Evolutionary conservation across 2,113 vertebrate genomes (phyloP).

Genomic region (Saguinus midas): DNA sequence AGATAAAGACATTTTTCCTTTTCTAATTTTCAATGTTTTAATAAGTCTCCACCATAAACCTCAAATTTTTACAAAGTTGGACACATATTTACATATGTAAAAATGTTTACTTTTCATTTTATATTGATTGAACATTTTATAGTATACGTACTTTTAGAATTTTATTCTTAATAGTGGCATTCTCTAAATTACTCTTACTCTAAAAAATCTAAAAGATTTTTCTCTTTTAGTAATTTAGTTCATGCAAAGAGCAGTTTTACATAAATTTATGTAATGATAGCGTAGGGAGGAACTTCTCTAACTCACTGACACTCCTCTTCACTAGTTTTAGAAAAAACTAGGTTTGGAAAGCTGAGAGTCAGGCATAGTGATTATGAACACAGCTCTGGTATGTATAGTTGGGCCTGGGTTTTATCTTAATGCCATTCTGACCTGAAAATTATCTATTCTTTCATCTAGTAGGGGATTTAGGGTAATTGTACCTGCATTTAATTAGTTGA

Average conservation of each 20-base stretch:
- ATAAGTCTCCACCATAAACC: background rate
- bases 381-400: background rate
- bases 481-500: background rate
- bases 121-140: background rate
- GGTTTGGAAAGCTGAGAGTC: background rate
- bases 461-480: background rate
- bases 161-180: background rate
- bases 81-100: background rate
- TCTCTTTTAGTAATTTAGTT: background rate
- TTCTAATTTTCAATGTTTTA: background rate
- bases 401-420: background rate
- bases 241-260: background rate
- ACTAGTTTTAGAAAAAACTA: background rate
- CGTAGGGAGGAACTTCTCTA: background rate
- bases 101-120: conserved; percentile 32
- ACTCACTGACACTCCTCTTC: accelerated
- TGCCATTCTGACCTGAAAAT: background rate
- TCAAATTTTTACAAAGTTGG: background rate
- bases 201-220: too few relatives aligned
- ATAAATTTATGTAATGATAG: background rate
- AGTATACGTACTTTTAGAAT: background rate
- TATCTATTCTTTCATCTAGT: background rate
- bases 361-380: background rate
- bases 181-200: background rate
- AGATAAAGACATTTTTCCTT: background rate